These are phyloP conservation scores for Rattus rattus DNA, from an alignment of 2,113 vertebrate species.

Conservation along the genomic window DNA sequence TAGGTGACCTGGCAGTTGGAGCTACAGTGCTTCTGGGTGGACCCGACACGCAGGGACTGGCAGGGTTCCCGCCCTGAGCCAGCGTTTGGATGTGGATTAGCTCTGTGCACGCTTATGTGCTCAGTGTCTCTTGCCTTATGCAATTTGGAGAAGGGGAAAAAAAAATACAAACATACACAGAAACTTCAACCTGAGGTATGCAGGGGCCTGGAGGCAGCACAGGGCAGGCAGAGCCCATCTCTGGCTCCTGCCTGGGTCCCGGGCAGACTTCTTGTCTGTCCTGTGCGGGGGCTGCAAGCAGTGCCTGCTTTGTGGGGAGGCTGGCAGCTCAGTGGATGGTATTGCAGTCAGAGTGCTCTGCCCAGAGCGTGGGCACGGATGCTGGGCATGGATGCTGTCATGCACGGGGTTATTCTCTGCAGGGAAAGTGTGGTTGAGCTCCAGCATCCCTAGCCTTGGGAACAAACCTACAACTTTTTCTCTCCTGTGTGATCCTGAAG, in stretches of 20 bases:
- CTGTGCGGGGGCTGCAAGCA: not conserved
- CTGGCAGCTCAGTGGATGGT: not conserved
- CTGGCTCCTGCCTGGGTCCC: conserved; percentile 39
- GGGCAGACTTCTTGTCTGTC: conserved; percentile 60
- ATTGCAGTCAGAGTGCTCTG: not conserved
- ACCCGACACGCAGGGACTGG: conserved; percentile 72
- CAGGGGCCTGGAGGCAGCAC: conserved; percentile 71
- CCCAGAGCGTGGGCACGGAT: not conserved
- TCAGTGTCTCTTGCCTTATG: conserved; percentile 74
- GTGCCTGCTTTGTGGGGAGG: not conserved
- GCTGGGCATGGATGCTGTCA: not conserved
- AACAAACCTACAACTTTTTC: not conserved
- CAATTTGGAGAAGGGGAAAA: conserved; percentile 70
- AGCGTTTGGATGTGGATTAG: conserved; percentile 78
- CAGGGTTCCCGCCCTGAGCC: conserved; percentile 65
- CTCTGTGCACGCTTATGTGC: conserved; percentile 71
- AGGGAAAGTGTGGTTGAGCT: not conserved
- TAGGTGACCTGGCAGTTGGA: conserved; percentile 38
- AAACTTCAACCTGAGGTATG: conserved; percentile 73
- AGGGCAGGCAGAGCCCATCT: conserved; percentile 57
- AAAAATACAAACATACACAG: conserved; percentile 57
- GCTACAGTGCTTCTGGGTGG: conserved; percentile 64
- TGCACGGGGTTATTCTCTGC: not conserved
- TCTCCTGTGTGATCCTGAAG: conserved; percentile 1
- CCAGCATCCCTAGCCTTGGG: not conserved